Evolutionary conservation across 2,113 vertebrate genomes (phyloP).

Genomic region (Zosterops pallidus): DNA sequence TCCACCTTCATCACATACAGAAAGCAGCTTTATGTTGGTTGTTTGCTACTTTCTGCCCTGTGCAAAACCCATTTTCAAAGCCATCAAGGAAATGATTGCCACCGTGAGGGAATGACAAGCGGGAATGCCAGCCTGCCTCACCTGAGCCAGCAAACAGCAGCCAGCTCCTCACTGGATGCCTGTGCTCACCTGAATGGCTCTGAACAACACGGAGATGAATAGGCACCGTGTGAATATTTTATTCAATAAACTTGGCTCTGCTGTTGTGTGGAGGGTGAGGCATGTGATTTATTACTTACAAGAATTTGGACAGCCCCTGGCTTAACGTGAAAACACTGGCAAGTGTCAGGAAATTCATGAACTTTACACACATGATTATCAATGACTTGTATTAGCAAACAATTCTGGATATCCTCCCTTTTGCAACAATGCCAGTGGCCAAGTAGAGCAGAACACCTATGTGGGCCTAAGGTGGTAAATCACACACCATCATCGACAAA

Average conservation of each 20-base stretch:
- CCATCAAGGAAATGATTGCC: neutral
- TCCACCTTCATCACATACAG: neutral
- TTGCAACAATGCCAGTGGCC: neutral
- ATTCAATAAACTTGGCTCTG: slow-evolving; percentile 43
- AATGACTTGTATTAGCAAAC: slow-evolving; percentile 45
- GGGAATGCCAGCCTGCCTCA: neutral
- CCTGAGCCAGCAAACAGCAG: slow-evolving; percentile 13
- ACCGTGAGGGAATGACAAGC: neutral
- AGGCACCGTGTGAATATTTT: slow-evolving; percentile 49
- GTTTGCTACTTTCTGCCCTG: neutral
- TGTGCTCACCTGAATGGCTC: slow-evolving; percentile 25
- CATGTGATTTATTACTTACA: slow-evolving; percentile 59
- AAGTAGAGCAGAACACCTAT: neutral
- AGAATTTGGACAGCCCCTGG: slow-evolving; percentile 58
- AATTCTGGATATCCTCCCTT: slow-evolving; percentile 34
- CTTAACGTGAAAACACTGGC: slow-evolving; percentile 43
- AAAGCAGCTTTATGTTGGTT: neutral
- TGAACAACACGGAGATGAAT: slow-evolving; percentile 19
- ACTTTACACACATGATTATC: slow-evolving; percentile 27
- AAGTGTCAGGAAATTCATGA: slow-evolving; percentile 43
- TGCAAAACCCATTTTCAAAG: neutral
- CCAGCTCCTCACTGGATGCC: neutral
- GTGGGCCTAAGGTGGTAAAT: neutral
- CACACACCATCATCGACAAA: neutral
- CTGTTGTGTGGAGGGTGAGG: slow-evolving; percentile 37